A percentile compares a stretch with the other conserved stretches of the same genome.
These are phyloP conservation scores for Pangasius mekongensis DNA, from an alignment of 2,797 vertebrate genomes.

Conservation along the genomic window DNA sequence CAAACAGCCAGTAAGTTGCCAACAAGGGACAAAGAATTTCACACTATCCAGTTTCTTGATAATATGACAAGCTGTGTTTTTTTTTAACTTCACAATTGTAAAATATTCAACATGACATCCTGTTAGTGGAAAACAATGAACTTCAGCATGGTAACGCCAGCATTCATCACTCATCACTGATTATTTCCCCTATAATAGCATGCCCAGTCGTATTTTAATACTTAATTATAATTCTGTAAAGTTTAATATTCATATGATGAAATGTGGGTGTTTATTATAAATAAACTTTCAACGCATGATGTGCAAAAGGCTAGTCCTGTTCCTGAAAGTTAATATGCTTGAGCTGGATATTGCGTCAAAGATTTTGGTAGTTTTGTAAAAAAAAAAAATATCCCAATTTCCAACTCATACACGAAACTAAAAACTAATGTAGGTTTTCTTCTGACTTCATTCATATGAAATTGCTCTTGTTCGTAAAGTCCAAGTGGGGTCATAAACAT, in stretches of 20 bases:
- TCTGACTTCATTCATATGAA: not conserved
- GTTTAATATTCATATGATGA: not conserved
- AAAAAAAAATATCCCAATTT: not conserved
- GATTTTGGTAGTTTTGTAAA: not conserved
- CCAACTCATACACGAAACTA: not conserved
- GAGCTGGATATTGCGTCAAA: not conserved
- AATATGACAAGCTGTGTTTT: not conserved
- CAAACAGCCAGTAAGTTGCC: not conserved
- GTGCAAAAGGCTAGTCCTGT: not conserved
- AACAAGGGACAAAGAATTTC: not conserved
- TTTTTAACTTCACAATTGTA: not conserved
- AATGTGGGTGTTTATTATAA: not conserved
- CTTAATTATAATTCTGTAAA: not conserved
- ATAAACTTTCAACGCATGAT: not conserved
- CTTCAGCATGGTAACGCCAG: not conserved
- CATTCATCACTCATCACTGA: not conserved
- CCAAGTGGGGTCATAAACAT: slow-evolving; percentile 19
- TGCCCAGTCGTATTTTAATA: no score
- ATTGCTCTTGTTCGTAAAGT: not conserved
- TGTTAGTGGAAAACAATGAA: not conserved
- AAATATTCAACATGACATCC: not conserved
- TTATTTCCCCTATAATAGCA: not conserved
- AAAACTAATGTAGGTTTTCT: not conserved
- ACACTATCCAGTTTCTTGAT: not conserved
- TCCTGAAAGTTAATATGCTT: not conserved